These are phyloP conservation scores for Temnopleurus reevesii DNA, from an alignment of 53 echinoderm and acorn worm genomes.

Conservation along the genomic window DNA sequence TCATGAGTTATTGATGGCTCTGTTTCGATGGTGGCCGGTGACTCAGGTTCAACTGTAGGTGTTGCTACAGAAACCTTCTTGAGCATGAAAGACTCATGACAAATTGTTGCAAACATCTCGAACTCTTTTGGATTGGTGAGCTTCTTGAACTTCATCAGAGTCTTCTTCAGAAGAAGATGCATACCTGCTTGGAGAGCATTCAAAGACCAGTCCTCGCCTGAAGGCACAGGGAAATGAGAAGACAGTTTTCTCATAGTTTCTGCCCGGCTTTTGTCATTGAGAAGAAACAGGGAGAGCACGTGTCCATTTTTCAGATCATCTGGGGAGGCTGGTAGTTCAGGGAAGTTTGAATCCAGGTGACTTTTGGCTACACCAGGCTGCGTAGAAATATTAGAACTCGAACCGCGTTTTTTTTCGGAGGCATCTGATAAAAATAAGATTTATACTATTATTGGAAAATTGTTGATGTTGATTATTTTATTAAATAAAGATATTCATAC, in stretches of 20 bases:
- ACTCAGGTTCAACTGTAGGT: neutral
- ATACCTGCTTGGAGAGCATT: neutral
- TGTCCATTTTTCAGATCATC: constrained; percentile 9
- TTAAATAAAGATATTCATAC: neutral
- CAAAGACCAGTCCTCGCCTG: neutral
- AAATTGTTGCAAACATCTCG: constrained; percentile 44
- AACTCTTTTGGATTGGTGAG: constrained; percentile 62
- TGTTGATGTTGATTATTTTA: neutral
- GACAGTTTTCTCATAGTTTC: neutral
- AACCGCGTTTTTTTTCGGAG: neutral
- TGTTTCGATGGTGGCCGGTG: neutral
- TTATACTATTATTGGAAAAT: neutral
- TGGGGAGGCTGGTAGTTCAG: neutral
- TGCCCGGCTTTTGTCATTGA: neutral
- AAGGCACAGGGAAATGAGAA: neutral
- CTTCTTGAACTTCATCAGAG: constrained; percentile 60
- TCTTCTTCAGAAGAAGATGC: neutral
- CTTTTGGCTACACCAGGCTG: constrained; percentile 8
- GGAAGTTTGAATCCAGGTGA: neutral
- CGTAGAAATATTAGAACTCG: neutral
- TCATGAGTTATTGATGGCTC: neutral
- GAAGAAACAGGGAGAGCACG: neutral
- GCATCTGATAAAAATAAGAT: neutral
- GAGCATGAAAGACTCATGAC: constrained; percentile 57
- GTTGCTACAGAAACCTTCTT: neutral